These are phyloP conservation scores for Protonibea diacanthus DNA, from an alignment of 2,797 vertebrate genomes.

Conservation along the genomic window DNA sequence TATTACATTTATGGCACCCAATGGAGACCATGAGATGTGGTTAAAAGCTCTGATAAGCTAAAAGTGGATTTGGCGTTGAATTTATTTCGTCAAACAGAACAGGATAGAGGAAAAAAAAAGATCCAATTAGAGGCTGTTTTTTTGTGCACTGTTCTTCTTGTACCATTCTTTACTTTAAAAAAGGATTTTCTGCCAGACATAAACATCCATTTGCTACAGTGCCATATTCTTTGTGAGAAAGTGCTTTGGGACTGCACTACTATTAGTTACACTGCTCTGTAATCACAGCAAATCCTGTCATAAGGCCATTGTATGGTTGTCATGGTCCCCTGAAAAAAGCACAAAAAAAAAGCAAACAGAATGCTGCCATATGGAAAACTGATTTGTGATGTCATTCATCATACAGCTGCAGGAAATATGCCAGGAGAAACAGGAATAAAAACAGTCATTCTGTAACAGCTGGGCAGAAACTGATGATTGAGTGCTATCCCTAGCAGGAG, in stretches of 20 bases:
- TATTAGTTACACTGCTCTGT: slow-evolving; percentile 56
- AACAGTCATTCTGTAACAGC: slow-evolving; percentile 58
- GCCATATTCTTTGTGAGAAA: slow-evolving; percentile 49
- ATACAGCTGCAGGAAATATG: slow-evolving; percentile 58
- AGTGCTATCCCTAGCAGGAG: slow-evolving; percentile 50
- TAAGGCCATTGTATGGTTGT: slow-evolving; percentile 48
- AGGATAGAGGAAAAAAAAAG: background rate
- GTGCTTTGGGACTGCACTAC: slow-evolving; percentile 26
- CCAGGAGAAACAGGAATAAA: slow-evolving; percentile 45
- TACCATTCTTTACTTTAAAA: background rate
- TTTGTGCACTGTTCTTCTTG: background rate
- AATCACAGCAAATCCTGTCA: slow-evolving; percentile 58
- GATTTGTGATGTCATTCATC: slow-evolving; percentile 67
- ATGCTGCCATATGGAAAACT: slow-evolving; percentile 69
- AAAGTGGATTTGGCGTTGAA: no score
- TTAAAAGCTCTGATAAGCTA: background rate
- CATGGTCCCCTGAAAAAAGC: slow-evolving; percentile 49
- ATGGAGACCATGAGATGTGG: background rate
- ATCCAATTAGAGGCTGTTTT: background rate
- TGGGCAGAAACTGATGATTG: slow-evolving; percentile 61
- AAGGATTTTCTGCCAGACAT: slow-evolving; percentile 13
- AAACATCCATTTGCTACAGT: slow-evolving; percentile 23
- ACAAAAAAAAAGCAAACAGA: slow-evolving; percentile 57
- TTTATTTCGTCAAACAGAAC: background rate
- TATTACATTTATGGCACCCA: no score